Conservation (phyloP, 2,113 vertebrate species). For the pig (Sus scrofa) region DNA sequence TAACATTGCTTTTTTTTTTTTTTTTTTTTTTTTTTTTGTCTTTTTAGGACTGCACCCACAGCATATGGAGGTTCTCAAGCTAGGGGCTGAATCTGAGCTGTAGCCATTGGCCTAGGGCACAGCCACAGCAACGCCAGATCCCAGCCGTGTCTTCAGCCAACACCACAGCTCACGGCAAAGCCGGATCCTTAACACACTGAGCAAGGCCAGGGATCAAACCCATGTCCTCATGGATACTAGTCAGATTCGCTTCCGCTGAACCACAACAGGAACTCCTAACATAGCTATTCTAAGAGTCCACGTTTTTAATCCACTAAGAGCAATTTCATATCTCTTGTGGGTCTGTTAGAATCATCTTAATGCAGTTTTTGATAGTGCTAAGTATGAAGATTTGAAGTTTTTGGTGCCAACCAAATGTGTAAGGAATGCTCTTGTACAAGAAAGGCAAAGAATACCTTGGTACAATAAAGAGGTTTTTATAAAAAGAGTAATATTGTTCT, state of each 20-base stretch:
- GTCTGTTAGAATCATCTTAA: constrained; percentile 14
- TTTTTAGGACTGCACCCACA: too few relatives aligned
- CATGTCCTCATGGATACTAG: too few relatives aligned
- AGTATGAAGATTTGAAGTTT: constrained; percentile 18
- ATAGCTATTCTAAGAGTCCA: neutral
- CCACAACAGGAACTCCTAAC: neutral
- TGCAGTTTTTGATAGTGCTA: constrained; percentile 45
- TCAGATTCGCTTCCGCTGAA: too few relatives aligned
- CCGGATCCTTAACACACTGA: too few relatives aligned
- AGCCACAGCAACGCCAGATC: too few relatives aligned
- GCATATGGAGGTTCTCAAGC: too few relatives aligned
- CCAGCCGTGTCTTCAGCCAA: too few relatives aligned
- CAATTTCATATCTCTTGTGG: neutral
- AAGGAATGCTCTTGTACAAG: constrained; percentile 26
- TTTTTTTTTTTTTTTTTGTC: too few relatives aligned
- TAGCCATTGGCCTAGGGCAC: too few relatives aligned
- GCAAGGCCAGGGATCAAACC: too few relatives aligned
- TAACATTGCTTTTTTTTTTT: neutral
- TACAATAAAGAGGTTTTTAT: constrained; percentile 52
- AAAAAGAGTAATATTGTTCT: constrained; percentile 50
- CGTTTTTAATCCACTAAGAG: neutral
- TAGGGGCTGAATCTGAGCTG: too few relatives aligned
- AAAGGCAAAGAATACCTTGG: constrained; percentile 24
- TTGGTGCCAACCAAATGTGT: constrained; percentile 1
- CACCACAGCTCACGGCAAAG: too few relatives aligned